A percentile compares a stretch with the other conserved stretches of the same genome.
phyloP scores from a whole-genome alignment of 1,140 invertebrate species.

The Halyomorpha halys region DNA sequence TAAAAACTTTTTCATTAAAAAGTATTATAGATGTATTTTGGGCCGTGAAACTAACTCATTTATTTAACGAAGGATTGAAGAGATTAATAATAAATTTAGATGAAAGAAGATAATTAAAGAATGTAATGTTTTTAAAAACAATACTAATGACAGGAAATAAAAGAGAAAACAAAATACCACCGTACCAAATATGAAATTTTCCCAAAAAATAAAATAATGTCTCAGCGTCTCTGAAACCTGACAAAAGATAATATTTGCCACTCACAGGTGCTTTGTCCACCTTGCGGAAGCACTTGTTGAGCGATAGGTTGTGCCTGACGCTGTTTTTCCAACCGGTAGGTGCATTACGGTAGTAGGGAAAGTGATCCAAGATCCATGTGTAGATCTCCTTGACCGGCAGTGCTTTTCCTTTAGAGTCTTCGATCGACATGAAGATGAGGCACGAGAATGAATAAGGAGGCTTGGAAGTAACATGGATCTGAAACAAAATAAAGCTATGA shows the following conservation, averaged over 20 bases:
- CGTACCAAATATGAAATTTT: too few species aligned
- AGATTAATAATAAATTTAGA: too few species aligned
- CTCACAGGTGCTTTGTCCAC: constrained; percentile 79
- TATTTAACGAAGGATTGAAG: too few species aligned
- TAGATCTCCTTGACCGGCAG: constrained; percentile 94
- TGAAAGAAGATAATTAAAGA: too few species aligned
- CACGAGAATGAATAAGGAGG: constrained; percentile 92
- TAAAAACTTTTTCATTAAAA: too few species aligned
- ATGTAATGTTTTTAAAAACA: too few species aligned
- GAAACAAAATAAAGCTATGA: constrained; percentile 27
- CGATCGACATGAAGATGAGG: constrained; percentile 95
- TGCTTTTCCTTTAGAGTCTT: constrained; percentile 77
- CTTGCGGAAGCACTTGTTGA: constrained; percentile 96
- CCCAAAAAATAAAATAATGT: too few species aligned
- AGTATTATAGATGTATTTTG: too few species aligned
- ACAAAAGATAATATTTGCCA: constrained; percentile 24
- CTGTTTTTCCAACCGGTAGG: constrained; percentile 98
- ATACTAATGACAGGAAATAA: too few species aligned
- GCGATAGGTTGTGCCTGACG: constrained; percentile 86
- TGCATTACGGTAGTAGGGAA: constrained; percentile 92
- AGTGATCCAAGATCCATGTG: constrained; percentile 93
- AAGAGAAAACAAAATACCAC: too few species aligned
- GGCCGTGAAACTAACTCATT: too few species aligned
- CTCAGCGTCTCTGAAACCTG: too few species aligned
- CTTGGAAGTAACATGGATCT: constrained; percentile 75